Percentiles rank a stretch among this genome's conserved stretches.
These are phyloP conservation scores for Pygoscelis adeliae DNA, from an alignment of 2,113 vertebrate species.

Conservation along the genomic window DNA sequence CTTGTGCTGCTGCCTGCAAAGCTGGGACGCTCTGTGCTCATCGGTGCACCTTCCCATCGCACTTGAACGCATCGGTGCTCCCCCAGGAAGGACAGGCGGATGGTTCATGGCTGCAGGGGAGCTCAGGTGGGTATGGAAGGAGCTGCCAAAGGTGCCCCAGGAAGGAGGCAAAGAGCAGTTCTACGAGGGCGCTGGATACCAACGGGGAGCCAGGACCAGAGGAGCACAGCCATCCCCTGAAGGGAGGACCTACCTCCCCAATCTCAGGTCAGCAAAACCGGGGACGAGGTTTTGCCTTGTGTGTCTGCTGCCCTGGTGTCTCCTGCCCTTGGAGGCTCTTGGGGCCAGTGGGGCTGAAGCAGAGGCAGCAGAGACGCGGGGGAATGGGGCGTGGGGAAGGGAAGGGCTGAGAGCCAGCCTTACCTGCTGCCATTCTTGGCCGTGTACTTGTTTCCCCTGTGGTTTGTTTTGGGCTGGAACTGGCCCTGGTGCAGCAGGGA, in stretches of 20 bases:
- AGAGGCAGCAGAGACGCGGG: neutral
- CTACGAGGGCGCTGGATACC: neutral
- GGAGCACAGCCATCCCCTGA: neutral
- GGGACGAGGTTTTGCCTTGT: neutral
- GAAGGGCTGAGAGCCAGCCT: slow-evolving; percentile 1
- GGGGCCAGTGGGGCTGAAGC: neutral
- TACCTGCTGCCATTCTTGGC: slow-evolving; percentile 80
- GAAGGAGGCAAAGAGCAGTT: neutral
- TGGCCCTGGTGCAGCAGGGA: slow-evolving; percentile 91
- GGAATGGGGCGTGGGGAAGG: fast-evolving
- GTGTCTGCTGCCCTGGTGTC: neutral
- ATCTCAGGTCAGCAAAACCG: fast-evolving
- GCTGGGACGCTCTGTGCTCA: neutral
- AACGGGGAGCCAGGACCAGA: neutral
- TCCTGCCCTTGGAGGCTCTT: neutral
- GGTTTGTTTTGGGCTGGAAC: slow-evolving; percentile 89
- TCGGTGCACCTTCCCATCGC: neutral
- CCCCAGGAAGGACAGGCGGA: neutral
- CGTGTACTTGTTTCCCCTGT: slow-evolving; percentile 89
- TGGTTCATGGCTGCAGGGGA: neutral
- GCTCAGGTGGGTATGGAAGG: neutral
- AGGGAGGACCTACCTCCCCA: neutral
- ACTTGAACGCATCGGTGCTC: fast-evolving
- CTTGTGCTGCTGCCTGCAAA: neutral
- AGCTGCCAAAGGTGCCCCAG: neutral